Conservation (phyloP, 2,113 vertebrate genomes). For the Danio rerio region DNA sequence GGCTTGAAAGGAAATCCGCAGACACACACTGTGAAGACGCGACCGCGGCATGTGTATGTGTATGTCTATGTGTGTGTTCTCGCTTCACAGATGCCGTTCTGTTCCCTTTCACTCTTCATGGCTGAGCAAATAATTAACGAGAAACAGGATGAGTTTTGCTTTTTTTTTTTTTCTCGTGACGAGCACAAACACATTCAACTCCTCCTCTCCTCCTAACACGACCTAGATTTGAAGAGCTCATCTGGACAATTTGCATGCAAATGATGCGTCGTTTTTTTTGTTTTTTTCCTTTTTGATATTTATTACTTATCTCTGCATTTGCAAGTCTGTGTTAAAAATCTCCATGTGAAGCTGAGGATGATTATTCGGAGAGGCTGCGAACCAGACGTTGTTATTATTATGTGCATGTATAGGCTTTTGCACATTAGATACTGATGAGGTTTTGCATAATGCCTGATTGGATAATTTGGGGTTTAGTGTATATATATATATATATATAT, state of each 20-base stretch:
- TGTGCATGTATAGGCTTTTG: not conserved
- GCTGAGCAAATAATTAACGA: conserved; percentile 28
- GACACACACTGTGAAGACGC: not conserved
- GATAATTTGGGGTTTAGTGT: not conserved
- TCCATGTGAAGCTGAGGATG: conserved; percentile 17
- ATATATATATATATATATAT: too few relatives aligned
- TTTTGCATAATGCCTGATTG: not conserved
- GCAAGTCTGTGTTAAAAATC: conserved; percentile 49
- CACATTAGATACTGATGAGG: not conserved
- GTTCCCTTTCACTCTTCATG: not conserved
- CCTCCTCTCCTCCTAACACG: conserved; percentile 25
- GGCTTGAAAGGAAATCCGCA: conserved; percentile 25
- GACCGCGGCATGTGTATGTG: not conserved
- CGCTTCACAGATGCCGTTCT: not conserved
- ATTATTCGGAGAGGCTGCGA: conserved; percentile 36
- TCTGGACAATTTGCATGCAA: conserved; percentile 57
- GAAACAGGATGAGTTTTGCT: conserved; percentile 27
- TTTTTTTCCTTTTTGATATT: conserved; percentile 48
- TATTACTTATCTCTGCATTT: conserved; percentile 43
- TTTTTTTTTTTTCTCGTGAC: conserved; percentile 14
- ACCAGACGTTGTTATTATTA: conserved; percentile 5
- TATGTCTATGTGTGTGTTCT: not conserved
- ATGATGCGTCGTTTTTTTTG: conserved; percentile 48
- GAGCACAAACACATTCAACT: conserved; percentile 31
- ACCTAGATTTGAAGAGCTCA: conserved; percentile 54